A percentile compares a stretch with the other conserved stretches of the same genome.
phyloP scores from a whole-genome alignment of 2,797 vertebrate species.

The Streptopelia turtur region DNA sequence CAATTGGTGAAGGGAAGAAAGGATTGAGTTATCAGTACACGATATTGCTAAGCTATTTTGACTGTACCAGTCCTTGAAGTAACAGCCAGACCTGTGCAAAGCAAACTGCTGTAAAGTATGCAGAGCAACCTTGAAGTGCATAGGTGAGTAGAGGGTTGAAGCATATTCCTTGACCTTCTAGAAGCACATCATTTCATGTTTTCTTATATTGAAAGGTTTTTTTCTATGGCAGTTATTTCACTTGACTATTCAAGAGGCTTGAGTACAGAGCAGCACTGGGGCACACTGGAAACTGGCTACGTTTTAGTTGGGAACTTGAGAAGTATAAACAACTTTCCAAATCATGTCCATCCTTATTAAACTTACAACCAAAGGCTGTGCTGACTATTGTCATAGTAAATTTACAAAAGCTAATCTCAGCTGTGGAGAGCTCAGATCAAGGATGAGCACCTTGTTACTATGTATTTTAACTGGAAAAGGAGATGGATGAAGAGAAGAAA shows the following conservation, averaged over 20 bases:
- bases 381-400: neutral
- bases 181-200: neutral
- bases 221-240: neutral
- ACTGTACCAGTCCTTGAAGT: neutral
- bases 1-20: neutral
- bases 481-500: neutral
- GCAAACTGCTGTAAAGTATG: neutral
- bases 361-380: neutral
- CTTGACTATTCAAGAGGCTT: neutral
- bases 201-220: neutral
- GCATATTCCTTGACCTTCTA: neutral
- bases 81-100: neutral
- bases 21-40: neutral
- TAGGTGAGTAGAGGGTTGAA: neutral
- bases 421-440: neutral
- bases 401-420: neutral
- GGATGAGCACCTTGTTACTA: neutral
- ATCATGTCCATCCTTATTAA: neutral
- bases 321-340: neutral
- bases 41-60: neutral
- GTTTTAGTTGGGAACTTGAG: neutral
- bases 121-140: neutral
- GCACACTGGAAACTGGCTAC: neutral
- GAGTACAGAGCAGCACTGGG: neutral
- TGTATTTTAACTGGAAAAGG: neutral